Conservation (phyloP, 2,113 vertebrate genomes). For the Prunella himalayana region DNA sequence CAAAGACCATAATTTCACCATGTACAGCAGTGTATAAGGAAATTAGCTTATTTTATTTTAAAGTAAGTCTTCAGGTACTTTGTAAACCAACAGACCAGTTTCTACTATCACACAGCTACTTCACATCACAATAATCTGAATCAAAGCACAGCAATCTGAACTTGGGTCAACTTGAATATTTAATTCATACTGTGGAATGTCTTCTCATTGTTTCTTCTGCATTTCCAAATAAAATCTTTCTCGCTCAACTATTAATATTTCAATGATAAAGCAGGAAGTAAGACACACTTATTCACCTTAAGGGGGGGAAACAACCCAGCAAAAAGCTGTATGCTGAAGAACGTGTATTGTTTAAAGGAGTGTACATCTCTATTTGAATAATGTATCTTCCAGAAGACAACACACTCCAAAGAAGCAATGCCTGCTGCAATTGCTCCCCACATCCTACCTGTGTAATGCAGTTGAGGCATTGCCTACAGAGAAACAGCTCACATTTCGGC, state of each 20-base stretch:
- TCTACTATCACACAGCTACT: neutral
- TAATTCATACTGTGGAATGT: neutral
- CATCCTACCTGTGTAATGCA: neutral
- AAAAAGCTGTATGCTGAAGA: neutral
- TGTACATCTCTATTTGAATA: neutral
- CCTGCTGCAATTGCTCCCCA: neutral
- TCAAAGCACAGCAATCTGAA: neutral
- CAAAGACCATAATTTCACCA: neutral
- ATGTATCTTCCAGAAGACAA: neutral
- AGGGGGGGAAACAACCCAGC: fast-evolving
- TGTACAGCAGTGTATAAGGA: neutral
- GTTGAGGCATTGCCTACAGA: neutral
- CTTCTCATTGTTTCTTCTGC: neutral
- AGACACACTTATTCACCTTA: neutral
- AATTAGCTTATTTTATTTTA: neutral
- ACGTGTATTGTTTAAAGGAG: neutral
- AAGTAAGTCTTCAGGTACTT: neutral
- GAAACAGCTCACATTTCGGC: neutral
- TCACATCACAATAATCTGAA: neutral
- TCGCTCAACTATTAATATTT: neutral
- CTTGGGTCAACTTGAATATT: neutral
- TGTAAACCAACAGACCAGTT: neutral
- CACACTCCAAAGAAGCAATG: neutral
- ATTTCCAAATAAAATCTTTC: neutral
- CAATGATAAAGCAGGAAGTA: neutral